A percentile compares a stretch with the other conserved stretches of the same genome.
Conservation (phyloP, 2,113 vertebrate species). For the Microtus richardsoni region DNA sequence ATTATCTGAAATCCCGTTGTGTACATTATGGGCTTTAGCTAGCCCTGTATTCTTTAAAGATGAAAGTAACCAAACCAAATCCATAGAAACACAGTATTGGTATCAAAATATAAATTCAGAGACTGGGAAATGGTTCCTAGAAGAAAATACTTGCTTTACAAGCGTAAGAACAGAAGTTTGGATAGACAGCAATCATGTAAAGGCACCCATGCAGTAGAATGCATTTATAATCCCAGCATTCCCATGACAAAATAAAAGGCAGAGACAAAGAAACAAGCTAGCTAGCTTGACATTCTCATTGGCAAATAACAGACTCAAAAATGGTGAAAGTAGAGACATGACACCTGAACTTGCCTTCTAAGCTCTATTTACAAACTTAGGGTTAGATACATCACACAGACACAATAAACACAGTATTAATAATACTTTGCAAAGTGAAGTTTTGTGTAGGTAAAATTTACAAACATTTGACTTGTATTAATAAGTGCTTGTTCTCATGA, state of each 20-base stretch:
- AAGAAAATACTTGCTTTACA: neutral
- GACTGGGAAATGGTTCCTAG: neutral
- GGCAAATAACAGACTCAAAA: neutral
- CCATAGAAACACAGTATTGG: neutral
- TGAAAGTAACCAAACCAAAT: neutral
- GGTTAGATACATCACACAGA: neutral
- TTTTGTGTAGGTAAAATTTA: neutral
- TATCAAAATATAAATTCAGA: slow-evolving; percentile 29
- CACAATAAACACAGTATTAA: neutral
- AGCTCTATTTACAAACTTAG: neutral
- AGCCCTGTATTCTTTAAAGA: neutral
- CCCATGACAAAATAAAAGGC: too few relatives aligned
- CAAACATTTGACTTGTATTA: neutral
- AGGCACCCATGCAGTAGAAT: neutral
- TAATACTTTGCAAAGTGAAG: slow-evolving; percentile 9
- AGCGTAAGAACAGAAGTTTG: too few relatives aligned
- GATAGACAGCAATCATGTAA: neutral
- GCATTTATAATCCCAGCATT: too few relatives aligned
- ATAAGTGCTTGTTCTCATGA: neutral
- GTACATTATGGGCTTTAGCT: neutral
- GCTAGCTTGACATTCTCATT: too few relatives aligned
- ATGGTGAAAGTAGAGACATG: neutral
- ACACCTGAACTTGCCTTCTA: neutral
- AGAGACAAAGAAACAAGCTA: neutral
- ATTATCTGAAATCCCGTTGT: neutral